Evolutionary conservation across 2,113 vertebrate genomes (phyloP), one percentile per base, ranked within the genome.

Genomic region (Castor canadensis): DNA sequence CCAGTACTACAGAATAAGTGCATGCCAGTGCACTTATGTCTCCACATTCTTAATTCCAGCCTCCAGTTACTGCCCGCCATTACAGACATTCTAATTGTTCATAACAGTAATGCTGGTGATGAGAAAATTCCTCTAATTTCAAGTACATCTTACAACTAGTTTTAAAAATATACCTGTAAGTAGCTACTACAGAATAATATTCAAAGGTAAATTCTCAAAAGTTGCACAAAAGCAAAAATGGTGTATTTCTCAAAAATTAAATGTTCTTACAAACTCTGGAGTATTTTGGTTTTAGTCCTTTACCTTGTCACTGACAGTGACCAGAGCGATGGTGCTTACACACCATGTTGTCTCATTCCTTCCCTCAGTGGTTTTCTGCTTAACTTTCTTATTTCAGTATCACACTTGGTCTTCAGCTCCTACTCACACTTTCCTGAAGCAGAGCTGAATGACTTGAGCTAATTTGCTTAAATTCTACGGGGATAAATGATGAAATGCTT

Each of bases 401-500:
- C 64, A 66, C 1, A 38, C 1, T 69, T 82, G n/a, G 26, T 26
- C 85, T 89, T 77, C 32, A 93, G 56, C 9, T 54, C 35, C 45
- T 19, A 64, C 45, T 22, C 35, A 32, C 8, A 24, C 26, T 58
- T 94, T 91, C 28, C 24, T 40, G 30, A 71, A 87, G 49, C 45
- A 76, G 10, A 84, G 22, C 38, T 77, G 76, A 96, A 83, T 93
- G 80, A 38, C 47, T 84, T 89, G 10, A 94, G 85, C 64, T 67
- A 91, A 97, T 96, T 92, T 94, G 67, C 72, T 93, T 93, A 66
- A 96, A 88, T 92, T 17, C n/a, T 95, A 90, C 84, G 62, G 66
- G 93, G 64, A 94, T 95, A 75, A 95, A 89, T 87, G 82, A 96
- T 93, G 35, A 91, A 95, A 96, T 97, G 73, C 83, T 91, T 96